Evolutionary conservation across 2,888 invertebrate genomes (phyloP).

Genomic region (Leucoma salicis): DNA sequence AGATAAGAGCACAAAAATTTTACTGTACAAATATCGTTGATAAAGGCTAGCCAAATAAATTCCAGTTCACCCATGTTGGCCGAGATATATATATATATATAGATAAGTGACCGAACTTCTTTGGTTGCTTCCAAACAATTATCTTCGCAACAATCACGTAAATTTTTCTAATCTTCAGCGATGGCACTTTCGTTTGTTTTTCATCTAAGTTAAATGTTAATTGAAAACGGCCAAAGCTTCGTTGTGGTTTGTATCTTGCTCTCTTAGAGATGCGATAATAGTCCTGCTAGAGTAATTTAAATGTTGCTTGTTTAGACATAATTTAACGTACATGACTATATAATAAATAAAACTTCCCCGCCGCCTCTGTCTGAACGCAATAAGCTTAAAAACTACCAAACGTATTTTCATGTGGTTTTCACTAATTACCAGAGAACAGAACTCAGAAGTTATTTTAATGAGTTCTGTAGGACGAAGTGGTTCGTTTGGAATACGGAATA

Average conservation of each 20-base stretch:
- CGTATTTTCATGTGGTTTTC: too few species aligned
- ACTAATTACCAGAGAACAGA: too few species aligned
- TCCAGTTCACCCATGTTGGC: conserved; percentile 51
- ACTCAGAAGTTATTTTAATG: too few species aligned
- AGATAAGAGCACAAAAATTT: background rate
- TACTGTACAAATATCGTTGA: conserved; percentile 20
- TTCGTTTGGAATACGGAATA: too few species aligned
- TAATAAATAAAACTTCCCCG: too few species aligned
- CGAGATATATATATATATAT: too few species aligned
- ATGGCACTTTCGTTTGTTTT: conserved; percentile 36
- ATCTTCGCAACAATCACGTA: conserved; percentile 56
- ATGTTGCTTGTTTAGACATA: background rate
- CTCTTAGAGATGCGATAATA: background rate
- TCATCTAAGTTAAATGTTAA: conserved; percentile 28
- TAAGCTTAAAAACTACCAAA: too few species aligned
- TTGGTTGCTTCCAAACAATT: conserved; percentile 45
- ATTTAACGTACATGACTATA: too few species aligned
- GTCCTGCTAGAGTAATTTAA: background rate
- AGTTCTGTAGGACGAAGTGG: too few species aligned
- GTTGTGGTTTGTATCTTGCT: conserved; percentile 2
- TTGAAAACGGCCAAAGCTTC: conserved; percentile 30
- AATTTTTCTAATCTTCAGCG: conserved; percentile 64
- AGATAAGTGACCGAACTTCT: conserved; percentile 59
- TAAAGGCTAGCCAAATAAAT: conserved; percentile 42
- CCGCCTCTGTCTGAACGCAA: too few species aligned